Percentiles rank a stretch among this genome's conserved stretches.
Conservation (phyloP, 2,888 invertebrate genomes). For the Ophraella communa region DNA sequence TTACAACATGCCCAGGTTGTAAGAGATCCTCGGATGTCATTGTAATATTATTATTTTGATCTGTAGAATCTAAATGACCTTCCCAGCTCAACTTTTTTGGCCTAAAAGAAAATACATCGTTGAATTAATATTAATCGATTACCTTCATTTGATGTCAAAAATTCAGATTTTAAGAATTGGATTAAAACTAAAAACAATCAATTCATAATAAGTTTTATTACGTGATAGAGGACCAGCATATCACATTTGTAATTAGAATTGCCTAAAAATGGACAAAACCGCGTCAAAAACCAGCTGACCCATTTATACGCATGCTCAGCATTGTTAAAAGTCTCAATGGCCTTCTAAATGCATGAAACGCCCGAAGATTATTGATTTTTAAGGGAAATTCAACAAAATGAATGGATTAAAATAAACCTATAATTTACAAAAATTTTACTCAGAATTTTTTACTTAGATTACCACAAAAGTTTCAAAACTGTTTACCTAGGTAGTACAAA, state of each 20-base stretch:
- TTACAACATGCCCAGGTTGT: conserved; percentile 96
- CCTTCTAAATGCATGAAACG: conserved; percentile 49
- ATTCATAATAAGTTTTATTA: conserved; percentile 27
- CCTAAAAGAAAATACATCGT: conserved; percentile 48
- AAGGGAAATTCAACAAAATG: conserved; percentile 40
- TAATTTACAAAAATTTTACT: conserved; percentile 18
- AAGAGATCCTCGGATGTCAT: conserved; percentile 93
- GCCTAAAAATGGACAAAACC: conserved; percentile 44
- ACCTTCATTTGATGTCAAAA: not conserved
- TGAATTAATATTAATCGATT: conserved; percentile 1
- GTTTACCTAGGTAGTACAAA: not conserved
- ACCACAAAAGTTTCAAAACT: conserved; percentile 15
- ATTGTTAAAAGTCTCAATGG: conserved; percentile 43
- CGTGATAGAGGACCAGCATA: conserved; percentile 37
- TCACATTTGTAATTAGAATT: conserved; percentile 44
- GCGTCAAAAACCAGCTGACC: conserved; percentile 51
- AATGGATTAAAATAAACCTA: conserved; percentile 1
- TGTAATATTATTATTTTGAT: conserved; percentile 75
- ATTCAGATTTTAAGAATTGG: conserved; percentile 1
- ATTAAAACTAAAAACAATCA: conserved; percentile 18
- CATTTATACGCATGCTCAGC: conserved; percentile 46
- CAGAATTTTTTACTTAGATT: not conserved
- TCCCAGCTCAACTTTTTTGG: conserved; percentile 59
- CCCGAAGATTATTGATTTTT: conserved; percentile 57
- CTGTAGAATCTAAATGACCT: conserved; percentile 61